A percentile compares a stretch with the other conserved stretches of the same genome.
Conservation (phyloP, 2,797 vertebrate genomes). For the Miichthys miiuy region DNA sequence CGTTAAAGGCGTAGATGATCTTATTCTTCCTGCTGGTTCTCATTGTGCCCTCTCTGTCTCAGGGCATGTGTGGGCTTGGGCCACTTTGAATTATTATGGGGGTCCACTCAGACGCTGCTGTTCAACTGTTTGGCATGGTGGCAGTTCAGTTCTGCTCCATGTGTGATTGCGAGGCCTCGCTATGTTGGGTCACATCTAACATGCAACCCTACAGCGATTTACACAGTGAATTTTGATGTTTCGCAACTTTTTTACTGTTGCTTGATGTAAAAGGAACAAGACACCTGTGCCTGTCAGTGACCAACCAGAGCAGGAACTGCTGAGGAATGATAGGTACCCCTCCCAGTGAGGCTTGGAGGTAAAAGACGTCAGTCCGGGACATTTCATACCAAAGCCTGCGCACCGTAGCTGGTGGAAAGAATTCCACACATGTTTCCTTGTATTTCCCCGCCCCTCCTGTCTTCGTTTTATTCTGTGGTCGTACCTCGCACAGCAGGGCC, state of each 20-base stretch:
- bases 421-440: slow-evolving; percentile 81
- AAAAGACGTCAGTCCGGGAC: slow-evolving; percentile 67
- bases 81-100: slow-evolving; percentile 44
- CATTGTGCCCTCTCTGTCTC: slow-evolving; percentile 38
- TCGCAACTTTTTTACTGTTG: slow-evolving; percentile 30
- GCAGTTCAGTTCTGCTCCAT: neutral
- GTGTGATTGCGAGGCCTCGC: slow-evolving; percentile 13
- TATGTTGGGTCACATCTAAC: neutral
- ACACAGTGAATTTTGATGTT: slow-evolving; percentile 19
- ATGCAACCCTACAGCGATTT: slow-evolving; percentile 1
- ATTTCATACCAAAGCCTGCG: slow-evolving; percentile 59
- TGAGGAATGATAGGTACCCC: slow-evolving; percentile 30
- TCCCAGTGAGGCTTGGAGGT: slow-evolving; percentile 62
- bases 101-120: slow-evolving; percentile 38
- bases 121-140: slow-evolving; percentile 19
- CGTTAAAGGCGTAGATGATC: slow-evolving; percentile 67
- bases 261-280: slow-evolving; percentile 4
- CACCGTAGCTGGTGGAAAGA: slow-evolving; percentile 72
- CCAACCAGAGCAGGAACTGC: slow-evolving; percentile 32
- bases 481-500: slow-evolving; percentile 76
- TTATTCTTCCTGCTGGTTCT: slow-evolving; percentile 70
- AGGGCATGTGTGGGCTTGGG: slow-evolving; percentile 49
- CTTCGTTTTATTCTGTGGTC: slow-evolving; percentile 63
- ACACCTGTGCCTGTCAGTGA: slow-evolving; percentile 18
- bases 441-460: slow-evolving; percentile 63